These are phyloP conservation scores for Oncorhynchus gorbuscha DNA, from an alignment of 2,113 vertebrate genomes.

Conservation along the genomic window DNA sequence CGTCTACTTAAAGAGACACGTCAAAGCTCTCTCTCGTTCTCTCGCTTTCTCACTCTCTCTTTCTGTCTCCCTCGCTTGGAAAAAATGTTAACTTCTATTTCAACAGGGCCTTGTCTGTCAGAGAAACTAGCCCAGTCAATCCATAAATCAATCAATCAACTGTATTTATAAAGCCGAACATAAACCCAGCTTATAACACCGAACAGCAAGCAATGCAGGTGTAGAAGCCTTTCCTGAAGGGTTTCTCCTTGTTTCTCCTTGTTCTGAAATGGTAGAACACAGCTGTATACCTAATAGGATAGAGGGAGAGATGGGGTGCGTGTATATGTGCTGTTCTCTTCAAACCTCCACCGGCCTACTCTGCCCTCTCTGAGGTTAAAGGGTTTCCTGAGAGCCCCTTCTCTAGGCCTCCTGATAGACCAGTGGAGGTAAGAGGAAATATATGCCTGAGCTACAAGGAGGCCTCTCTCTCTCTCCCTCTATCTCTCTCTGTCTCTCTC, in stretches of 20 bases:
- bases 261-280: slow-evolving; percentile 44
- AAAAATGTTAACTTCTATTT: slow-evolving; percentile 15
- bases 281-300: slow-evolving; percentile 57
- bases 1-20: background rate
- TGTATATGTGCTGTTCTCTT: background rate
- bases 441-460: slow-evolving; percentile 54
- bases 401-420: slow-evolving; percentile 63
- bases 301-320: too few species aligned
- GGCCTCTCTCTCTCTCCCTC: background rate
- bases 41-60: background rate
- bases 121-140: slow-evolving; percentile 58
- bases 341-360: slow-evolving; percentile 23
- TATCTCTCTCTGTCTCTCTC: background rate
- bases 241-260: background rate
- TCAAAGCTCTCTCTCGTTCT: slow-evolving; percentile 42
- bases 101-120: slow-evolving; percentile 47
- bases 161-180: too few species aligned
- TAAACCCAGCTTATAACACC: too few species aligned
- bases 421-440: slow-evolving; percentile 58
- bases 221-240: slow-evolving; percentile 71
- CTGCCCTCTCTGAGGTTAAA: slow-evolving; percentile 60
- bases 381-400: slow-evolving; percentile 47
- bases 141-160: too few species aligned
- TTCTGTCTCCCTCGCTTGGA: background rate
- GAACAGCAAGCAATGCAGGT: too few species aligned